Percentiles rank a stretch among this genome's conserved stretches.
These are phyloP conservation scores for Byasa hedistus DNA, from an alignment of 2,888 invertebrate species.

Conservation along the genomic window DNA sequence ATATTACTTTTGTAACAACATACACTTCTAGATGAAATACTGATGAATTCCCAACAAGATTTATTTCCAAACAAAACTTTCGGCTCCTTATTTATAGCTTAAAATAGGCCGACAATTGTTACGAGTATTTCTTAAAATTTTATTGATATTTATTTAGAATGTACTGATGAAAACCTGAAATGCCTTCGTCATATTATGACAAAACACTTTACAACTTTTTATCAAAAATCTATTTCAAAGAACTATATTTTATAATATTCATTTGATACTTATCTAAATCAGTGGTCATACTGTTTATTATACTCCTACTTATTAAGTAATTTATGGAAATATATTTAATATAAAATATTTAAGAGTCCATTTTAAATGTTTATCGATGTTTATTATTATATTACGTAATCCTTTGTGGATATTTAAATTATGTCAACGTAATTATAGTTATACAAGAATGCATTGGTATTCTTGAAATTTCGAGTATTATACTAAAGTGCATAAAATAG, in stretches of 20 bases:
- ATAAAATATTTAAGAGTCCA: slow-evolving; percentile 9
- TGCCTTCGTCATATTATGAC: slow-evolving; percentile 33
- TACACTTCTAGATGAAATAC: background rate
- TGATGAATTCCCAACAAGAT: background rate
- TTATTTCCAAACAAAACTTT: background rate
- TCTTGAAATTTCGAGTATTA: background rate
- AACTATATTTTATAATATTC: slow-evolving; percentile 27
- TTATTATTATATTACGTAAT: slow-evolving; percentile 13
- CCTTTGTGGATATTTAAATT: slow-evolving; percentile 3
- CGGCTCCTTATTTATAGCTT: background rate
- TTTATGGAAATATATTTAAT: slow-evolving; percentile 13
- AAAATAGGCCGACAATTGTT: background rate
- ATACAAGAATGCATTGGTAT: background rate
- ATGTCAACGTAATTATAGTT: slow-evolving; percentile 4
- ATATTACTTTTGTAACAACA: background rate
- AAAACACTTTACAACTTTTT: slow-evolving; percentile 29
- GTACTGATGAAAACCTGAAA: slow-evolving; percentile 30
- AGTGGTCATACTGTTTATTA: slow-evolving; percentile 18
- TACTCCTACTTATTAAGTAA: slow-evolving; percentile 14
- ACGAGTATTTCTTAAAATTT: background rate
- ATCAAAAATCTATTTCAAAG: slow-evolving; percentile 24
- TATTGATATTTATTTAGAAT: slow-evolving; percentile 3
- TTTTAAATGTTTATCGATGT: slow-evolving; percentile 25
- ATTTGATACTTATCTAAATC: slow-evolving; percentile 25
- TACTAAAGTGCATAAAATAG: background rate